A percentile compares a stretch with the other conserved stretches of the same genome.
phyloP scores from a whole-genome alignment of 2,888 invertebrate species.

The Melanchra persicariae region DNA sequence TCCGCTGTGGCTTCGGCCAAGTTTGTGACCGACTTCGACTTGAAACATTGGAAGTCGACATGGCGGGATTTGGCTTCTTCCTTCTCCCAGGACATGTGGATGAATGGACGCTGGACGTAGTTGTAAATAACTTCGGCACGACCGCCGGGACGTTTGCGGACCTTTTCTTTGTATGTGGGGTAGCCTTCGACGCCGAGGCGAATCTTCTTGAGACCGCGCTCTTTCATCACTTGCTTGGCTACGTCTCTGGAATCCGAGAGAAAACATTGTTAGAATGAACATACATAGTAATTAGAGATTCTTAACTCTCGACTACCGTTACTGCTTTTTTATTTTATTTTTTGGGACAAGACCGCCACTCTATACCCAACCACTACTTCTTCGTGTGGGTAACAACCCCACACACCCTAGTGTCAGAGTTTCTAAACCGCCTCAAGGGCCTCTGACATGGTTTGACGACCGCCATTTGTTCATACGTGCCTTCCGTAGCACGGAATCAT shows the following conservation, averaged over 20 bases:
- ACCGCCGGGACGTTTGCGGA: slow-evolving; percentile 98
- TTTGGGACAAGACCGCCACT: no score
- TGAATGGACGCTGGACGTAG: slow-evolving; percentile 99
- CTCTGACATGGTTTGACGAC: no score
- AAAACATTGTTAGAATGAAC: not conserved
- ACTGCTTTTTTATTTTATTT: no score
- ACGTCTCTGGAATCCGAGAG: slow-evolving; percentile 93
- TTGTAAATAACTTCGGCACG: slow-evolving; percentile 99
- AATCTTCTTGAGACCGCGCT: slow-evolving; percentile 99
- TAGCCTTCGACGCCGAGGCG: slow-evolving; percentile 99
- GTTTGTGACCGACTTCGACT: slow-evolving; percentile 99
- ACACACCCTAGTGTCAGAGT: no score
- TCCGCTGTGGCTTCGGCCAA: slow-evolving; percentile 98
- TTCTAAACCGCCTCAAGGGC: no score
- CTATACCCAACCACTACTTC: no score
- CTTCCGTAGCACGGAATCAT: no score
- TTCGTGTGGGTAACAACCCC: no score
- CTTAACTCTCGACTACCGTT: no score
- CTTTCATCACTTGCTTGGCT: slow-evolving; percentile 99
- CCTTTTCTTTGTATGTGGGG: slow-evolving; percentile 99
- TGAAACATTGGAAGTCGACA: slow-evolving; percentile 99
- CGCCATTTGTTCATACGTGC: no score
- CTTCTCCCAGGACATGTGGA: slow-evolving; percentile 99
- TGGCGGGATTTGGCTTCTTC: slow-evolving; percentile 99
- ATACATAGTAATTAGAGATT: no score